Evolutionary conservation across 2,113 vertebrate species (phyloP), one percentile per base, ranked within the genome.

Genomic region (Melanotaenia duboulayi): DNA sequence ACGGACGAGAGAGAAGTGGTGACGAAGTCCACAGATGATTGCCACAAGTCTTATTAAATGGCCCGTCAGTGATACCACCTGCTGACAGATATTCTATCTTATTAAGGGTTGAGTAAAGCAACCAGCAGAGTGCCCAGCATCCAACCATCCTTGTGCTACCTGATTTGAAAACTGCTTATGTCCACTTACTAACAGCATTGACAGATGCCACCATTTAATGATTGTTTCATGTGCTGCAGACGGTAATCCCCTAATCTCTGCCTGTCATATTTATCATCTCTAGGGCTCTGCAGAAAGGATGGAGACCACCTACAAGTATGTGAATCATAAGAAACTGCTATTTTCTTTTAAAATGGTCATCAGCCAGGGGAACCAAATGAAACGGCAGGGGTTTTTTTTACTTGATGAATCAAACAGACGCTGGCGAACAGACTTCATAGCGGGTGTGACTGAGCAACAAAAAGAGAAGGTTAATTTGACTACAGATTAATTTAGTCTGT

Each of bases 181-280:
- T 49, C 35, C 25, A 71, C 76, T 48, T 70, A 54, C 50, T 55
- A 1, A 60, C 66, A 40, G 37, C 66, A 44, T 6, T 60, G 28
- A 78, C 65, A 54, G 68, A 71, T 58, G 63, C 67, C 65, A 64
- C 73, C 64, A 77, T 84, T 79, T 71, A 77, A 82, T 84, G 83
- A 86, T 85, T 84, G 71, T 89, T 85, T 90, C 61, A 80, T 82
- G 70, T 75, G 51, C 56, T 44, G 49, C 42, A 74, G 79, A 78
- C 64, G 46, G 20, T 81, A 89, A 90, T 87, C 87, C 85, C 61
- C 72, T 86, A 82, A 90, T 89, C 84, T 79, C 69, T 39, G 62
- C 63, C 83, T 59, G 63, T 83, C 74, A 69, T 72, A 73, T 80
- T 72, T 72, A 62, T 80, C 66, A 81, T 82, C 74, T 83, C 76